These are phyloP conservation scores for Torymus auratus DNA, from an alignment of 2,888 invertebrate genomes.

Conservation along the genomic window DNA sequence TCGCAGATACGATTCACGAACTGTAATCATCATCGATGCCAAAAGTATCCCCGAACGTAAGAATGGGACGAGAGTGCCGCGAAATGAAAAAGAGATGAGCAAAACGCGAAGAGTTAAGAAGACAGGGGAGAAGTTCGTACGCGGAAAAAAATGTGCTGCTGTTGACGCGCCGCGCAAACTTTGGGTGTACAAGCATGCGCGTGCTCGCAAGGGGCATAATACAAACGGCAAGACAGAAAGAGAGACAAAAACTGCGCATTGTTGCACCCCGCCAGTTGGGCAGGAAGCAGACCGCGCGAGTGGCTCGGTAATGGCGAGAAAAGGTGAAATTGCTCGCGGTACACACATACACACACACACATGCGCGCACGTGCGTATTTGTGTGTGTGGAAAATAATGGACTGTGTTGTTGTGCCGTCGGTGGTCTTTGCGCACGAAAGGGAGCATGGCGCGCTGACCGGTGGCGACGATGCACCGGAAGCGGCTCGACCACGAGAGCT, in stretches of 20 bases:
- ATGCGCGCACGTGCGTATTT: not conserved
- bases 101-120: too few relatives aligned
- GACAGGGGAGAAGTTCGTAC: too few relatives aligned
- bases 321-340: conserved; percentile 46
- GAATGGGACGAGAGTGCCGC: too few relatives aligned
- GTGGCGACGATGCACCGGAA: conserved; percentile 38
- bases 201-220: too few relatives aligned
- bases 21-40: too few relatives aligned
- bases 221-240: not conserved
- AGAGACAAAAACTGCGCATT: not conserved
- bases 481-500: conserved; percentile 37
- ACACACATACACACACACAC: not conserved
- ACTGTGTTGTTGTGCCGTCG: not conserved
- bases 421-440: conserved; percentile 14
- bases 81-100: too few relatives aligned
- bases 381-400: not conserved
- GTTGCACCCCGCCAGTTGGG: conserved; percentile 48
- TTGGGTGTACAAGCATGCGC: too few relatives aligned
- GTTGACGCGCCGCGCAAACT: too few relatives aligned
- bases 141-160: too few relatives aligned
- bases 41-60: too few relatives aligned
- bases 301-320: conserved; percentile 26
- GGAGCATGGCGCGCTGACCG: not conserved
- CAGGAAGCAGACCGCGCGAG: conserved; percentile 45
- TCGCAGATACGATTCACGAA: too few relatives aligned